Evolutionary conservation across 2,888 invertebrate species (phyloP).

Genomic region (Oegoconia quadripuncta): DNA sequence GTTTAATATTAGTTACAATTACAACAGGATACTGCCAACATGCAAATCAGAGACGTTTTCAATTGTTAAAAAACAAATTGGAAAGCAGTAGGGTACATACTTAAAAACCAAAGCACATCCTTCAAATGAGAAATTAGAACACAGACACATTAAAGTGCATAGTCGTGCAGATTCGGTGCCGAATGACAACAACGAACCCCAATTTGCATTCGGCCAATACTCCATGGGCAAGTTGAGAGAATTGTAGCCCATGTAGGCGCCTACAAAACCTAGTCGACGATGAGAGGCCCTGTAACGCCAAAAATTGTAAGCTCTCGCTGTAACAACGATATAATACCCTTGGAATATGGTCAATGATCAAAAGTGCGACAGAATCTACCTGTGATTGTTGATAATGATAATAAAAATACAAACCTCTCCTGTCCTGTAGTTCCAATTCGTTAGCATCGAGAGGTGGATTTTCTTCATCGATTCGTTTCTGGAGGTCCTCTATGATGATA

Average conservation of each 20-base stretch:
- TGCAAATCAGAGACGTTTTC: slow-evolving; percentile 14
- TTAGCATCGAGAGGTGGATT: slow-evolving; percentile 85
- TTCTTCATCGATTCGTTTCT: slow-evolving; percentile 87
- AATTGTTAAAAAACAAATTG: slow-evolving; percentile 3
- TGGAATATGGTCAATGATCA: slow-evolving; percentile 48
- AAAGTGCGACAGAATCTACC: slow-evolving; percentile 1
- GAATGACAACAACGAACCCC: slow-evolving; percentile 77
- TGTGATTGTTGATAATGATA: neutral
- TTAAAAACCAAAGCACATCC: slow-evolving; percentile 11
- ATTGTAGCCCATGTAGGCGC: slow-evolving; percentile 75
- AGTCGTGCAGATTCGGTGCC: slow-evolving; percentile 42
- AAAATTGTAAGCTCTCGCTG: slow-evolving; percentile 79
- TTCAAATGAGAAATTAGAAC: slow-evolving; percentile 30
- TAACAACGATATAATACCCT: slow-evolving; percentile 61
- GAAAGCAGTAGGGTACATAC: slow-evolving; percentile 2
- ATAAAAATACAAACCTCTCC: slow-evolving; percentile 77
- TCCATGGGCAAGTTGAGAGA: slow-evolving; percentile 78
- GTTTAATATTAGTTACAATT: neutral
- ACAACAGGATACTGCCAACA: slow-evolving; percentile 6
- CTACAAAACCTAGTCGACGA: slow-evolving; percentile 61
- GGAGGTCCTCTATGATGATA: slow-evolving; percentile 88
- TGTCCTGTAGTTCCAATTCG: slow-evolving; percentile 83
- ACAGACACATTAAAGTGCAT: slow-evolving; percentile 32
- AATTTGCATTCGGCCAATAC: slow-evolving; percentile 80
- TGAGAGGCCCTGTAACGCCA: slow-evolving; percentile 76